Evolutionary conservation across 2,113 vertebrate species (phyloP), one percentile per base, ranked within the genome.

Genomic region (Serranochromis macrocephalus): DNA sequence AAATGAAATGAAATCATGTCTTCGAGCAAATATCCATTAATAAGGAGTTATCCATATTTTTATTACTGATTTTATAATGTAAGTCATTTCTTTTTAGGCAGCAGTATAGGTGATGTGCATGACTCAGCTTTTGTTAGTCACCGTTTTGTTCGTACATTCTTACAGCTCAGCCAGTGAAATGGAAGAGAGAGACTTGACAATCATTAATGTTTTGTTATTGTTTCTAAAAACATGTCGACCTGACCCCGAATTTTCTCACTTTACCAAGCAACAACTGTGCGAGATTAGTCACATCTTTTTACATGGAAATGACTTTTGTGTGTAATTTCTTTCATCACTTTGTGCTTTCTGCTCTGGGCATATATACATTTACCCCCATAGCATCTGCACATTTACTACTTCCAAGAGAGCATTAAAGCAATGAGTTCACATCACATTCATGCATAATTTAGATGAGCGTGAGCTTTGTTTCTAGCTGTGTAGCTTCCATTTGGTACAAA

Each of bases 391-490:
- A 3, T 42, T 40, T 29, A 5, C 17, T 13, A 5, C 82, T 58
- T 87, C 54, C 26, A 71, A 82, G 16, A 14, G 26, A 11, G 17
- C 57, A 33, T 86, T 57, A 33, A 54, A 71, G 71, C 12, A 9
- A 38, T 9, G 47, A 3, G 58, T 63, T 85, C 55, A 42, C 61
- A 61, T 82, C 17, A 29, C 81, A 87, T 7, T 53, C 78, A 85
- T 91, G 83, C 85, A 90, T 94, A 87, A 92, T 91, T 87, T 26
- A 85, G 47, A 90, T 11, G 31, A 68, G 73, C 3, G 14, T 68
- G 81, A 55, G 78, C 57, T 89, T 84, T 93, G 71, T 85, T 73
- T 82, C 12, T 36, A 36, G 88, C n/a, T 53, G 33, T 51, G 55
- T 36, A 42, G 17, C 87, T 85, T 79, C 73, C 71, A 36, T 81